Percentiles rank a stretch among this genome's conserved stretches.
Evolutionary conservation across 1,140 invertebrate species (phyloP).

Genomic region (Brachionus rubens): DNA sequence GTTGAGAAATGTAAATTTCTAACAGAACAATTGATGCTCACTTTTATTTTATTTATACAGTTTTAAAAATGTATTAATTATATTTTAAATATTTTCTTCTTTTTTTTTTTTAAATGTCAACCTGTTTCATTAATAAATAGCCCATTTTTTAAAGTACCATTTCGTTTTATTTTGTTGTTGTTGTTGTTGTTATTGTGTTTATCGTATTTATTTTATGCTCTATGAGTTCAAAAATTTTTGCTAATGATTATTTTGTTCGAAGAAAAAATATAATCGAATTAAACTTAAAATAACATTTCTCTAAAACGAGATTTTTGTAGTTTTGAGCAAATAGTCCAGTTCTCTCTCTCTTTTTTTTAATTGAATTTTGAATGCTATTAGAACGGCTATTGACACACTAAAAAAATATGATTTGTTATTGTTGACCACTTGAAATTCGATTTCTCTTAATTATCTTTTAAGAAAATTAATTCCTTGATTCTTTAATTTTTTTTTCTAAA

Average conservation of each 20-base stretch:
- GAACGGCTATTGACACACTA: slow-evolving; percentile 30
- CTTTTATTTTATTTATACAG: too few relatives aligned
- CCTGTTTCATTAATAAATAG: slow-evolving; percentile 42
- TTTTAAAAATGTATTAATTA: slow-evolving; percentile 11
- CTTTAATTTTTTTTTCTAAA: too few relatives aligned
- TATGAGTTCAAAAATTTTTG: not conserved
- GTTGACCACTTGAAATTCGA: slow-evolving; percentile 1
- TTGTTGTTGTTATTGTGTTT: too few relatives aligned
- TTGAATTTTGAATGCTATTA: slow-evolving; percentile 41
- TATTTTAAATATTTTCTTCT: not conserved
- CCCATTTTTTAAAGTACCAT: slow-evolving; percentile 32
- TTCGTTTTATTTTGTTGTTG: too few relatives aligned
- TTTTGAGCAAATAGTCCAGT: slow-evolving; percentile 26
- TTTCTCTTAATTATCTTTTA: slow-evolving; percentile 24
- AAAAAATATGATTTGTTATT: slow-evolving; percentile 26
- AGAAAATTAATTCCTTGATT: too few relatives aligned
- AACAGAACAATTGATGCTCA: too few relatives aligned
- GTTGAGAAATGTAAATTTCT: too few relatives aligned
- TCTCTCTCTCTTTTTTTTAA: not conserved
- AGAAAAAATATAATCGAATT: slow-evolving; percentile 38
- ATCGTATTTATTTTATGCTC: slow-evolving; percentile 31
- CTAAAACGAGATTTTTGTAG: slow-evolving; percentile 5
- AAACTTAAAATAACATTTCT: slow-evolving; percentile 26
- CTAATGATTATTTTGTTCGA: slow-evolving; percentile 32
- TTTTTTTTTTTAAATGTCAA: slow-evolving; percentile 2